phyloP scores from a whole-genome alignment of 1,140 invertebrate species.

The Triops cancriformis region DNA sequence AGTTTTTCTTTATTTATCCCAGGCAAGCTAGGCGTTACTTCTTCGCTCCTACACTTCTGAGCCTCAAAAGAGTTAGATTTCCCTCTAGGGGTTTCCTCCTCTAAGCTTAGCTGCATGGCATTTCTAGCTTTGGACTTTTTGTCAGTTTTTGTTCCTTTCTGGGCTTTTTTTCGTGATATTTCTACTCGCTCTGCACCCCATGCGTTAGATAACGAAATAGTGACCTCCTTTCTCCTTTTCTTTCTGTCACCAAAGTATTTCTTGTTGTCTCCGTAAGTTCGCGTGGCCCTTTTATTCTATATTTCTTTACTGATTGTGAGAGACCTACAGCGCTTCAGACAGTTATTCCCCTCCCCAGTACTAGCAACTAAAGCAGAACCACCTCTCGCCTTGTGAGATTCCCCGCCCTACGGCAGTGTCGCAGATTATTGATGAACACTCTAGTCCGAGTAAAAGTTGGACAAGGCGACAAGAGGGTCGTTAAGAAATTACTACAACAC shows the following conservation, averaged over 20 bases:
- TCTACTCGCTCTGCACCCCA: not conserved
- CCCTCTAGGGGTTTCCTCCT: not conserved
- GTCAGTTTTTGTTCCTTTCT: too few species aligned
- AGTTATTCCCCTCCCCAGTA: not conserved
- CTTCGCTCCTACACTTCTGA: not conserved
- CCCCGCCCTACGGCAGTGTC: not conserved
- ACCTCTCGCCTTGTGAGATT: not conserved
- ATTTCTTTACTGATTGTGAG: not conserved
- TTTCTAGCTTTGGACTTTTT: not conserved
- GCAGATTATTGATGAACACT: slow-evolving; percentile 4
- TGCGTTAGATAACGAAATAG: not conserved
- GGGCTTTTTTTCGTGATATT: not conserved
- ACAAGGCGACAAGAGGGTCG: slow-evolving; percentile 8
- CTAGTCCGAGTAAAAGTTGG: not conserved
- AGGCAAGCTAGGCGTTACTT: not conserved
- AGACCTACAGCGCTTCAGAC: not conserved
- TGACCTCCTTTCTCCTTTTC: not conserved
- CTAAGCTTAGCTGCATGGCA: not conserved
- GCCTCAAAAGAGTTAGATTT: not conserved
- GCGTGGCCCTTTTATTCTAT: not conserved
- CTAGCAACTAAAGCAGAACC: not conserved
- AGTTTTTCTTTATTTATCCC: not conserved
- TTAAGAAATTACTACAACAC: slow-evolving; percentile 11
- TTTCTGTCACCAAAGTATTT: not conserved
- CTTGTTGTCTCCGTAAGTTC: slow-evolving; percentile 5